Conservation (phyloP, 1,140 invertebrate genomes). For the Brachionus manjavacas region DNA sequence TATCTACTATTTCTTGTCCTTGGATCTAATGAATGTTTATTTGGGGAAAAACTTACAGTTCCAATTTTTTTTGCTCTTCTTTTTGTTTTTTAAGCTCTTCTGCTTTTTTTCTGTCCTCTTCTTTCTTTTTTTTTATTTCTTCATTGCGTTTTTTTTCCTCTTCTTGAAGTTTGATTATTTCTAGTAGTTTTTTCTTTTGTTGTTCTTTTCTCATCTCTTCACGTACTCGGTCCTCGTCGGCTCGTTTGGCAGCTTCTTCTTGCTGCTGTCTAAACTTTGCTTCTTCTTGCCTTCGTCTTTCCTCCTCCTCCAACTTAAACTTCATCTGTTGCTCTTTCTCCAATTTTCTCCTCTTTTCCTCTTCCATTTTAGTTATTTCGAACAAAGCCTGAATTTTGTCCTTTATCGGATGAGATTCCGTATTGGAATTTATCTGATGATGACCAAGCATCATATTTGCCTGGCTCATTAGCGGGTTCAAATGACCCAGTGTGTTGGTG, state of each 20-base stretch:
- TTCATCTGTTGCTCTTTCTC: slow-evolving; percentile 38
- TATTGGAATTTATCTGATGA: not conserved
- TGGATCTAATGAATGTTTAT: too few species aligned
- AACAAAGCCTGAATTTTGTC: slow-evolving; percentile 39
- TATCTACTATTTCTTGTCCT: too few species aligned
- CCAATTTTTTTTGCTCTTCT: slow-evolving; percentile 2
- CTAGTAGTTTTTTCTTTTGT: not conserved
- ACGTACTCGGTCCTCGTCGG: not conserved
- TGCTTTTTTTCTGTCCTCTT: slow-evolving; percentile 8
- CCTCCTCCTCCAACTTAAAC: slow-evolving; percentile 14
- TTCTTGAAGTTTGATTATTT: slow-evolving; percentile 12
- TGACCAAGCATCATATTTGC: not conserved
- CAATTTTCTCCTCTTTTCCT: slow-evolving; percentile 35
- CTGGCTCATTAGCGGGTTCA: not conserved
- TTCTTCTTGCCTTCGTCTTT: slow-evolving; percentile 6
- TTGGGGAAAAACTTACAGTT: not conserved
- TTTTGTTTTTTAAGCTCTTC: slow-evolving; percentile 26
- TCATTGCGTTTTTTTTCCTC: slow-evolving; percentile 18
- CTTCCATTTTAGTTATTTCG: slow-evolving; percentile 26
- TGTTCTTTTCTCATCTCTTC: slow-evolving; percentile 39
- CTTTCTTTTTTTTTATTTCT: slow-evolving; percentile 27
- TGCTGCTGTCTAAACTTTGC: slow-evolving; percentile 2
- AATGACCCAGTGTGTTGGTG: not conserved
- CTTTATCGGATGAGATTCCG: not conserved
- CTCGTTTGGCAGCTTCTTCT: slow-evolving; percentile 15